Evolutionary conservation across 1,140 invertebrate species (phyloP).

Genomic region (Drosophila serrata): DNA sequence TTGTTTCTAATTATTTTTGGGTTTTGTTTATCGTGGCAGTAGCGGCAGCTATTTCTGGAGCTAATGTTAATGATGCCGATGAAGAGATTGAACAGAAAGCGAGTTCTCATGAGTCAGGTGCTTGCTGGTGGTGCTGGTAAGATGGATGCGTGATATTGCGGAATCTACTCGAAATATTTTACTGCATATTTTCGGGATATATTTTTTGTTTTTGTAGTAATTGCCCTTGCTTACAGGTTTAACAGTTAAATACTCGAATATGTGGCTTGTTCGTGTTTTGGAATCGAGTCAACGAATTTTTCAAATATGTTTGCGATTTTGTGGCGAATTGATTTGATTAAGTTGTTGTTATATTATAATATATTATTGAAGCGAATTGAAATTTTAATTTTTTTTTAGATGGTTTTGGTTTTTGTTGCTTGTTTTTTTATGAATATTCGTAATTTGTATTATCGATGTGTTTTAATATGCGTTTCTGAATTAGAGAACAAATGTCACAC

Average conservation of each 20-base stretch:
- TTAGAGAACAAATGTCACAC: constrained; percentile 83
- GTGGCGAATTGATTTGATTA: constrained; percentile 72
- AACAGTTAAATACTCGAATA: constrained; percentile 71
- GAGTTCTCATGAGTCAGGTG: constrained; percentile 21
- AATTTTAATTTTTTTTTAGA: constrained; percentile 54
- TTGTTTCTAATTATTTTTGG: constrained; percentile 74
- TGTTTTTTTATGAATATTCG: constrained; percentile 41
- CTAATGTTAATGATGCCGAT: constrained; percentile 39
- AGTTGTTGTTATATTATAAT: constrained; percentile 53
- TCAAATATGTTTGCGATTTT: constrained; percentile 61
- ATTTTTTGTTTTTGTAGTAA: constrained; percentile 11
- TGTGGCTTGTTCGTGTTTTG: constrained; percentile 43
- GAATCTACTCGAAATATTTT: constrained; percentile 26
- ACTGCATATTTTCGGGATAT: constrained; percentile 24
- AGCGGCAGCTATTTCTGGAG: constrained; percentile 56
- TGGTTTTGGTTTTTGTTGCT: constrained; percentile 37
- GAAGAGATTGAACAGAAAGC: constrained; percentile 41
- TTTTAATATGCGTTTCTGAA: constrained; percentile 66
- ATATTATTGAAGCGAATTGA: constrained; percentile 57
- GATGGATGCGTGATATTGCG: constrained; percentile 4
- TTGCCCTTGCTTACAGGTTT: constrained; percentile 72
- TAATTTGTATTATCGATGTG: constrained; percentile 52
- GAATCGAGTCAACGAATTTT: constrained; percentile 58
- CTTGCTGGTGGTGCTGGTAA: constrained; percentile 1
- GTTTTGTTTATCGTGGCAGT: constrained; percentile 66